phyloP scores from a whole-genome alignment of 2,113 vertebrate species.

The Aegypius monachus region DNA sequence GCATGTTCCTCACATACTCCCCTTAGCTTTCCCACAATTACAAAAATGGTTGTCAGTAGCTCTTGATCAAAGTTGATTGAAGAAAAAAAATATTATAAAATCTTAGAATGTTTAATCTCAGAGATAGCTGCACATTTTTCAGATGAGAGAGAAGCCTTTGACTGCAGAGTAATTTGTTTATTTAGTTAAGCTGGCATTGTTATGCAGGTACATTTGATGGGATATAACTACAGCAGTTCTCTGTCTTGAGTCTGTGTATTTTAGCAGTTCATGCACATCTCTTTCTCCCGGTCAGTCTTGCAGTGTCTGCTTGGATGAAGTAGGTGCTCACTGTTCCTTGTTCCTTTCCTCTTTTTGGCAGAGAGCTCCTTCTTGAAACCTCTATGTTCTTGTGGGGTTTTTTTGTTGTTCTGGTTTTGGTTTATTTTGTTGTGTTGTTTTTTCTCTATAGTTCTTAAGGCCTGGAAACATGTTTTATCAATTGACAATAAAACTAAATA shows the following conservation, averaged over 20 bases:
- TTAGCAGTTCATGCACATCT: not conserved
- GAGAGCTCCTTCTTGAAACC: not conserved
- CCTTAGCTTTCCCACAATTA: not conserved
- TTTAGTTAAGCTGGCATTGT: not conserved
- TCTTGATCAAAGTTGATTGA: not conserved
- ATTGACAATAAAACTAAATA: not conserved
- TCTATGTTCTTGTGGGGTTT: not conserved
- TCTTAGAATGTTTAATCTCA: not conserved
- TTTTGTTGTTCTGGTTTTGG: not conserved
- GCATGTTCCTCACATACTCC: not conserved
- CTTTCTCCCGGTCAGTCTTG: not conserved
- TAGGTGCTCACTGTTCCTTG: not conserved
- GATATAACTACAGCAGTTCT: not conserved
- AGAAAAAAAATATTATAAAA: not conserved
- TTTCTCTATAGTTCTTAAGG: not conserved
- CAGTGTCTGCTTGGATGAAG: not conserved
- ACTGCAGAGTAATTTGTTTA: not conserved
- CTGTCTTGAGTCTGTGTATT: not conserved
- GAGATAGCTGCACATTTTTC: not conserved
- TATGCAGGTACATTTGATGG: not conserved
- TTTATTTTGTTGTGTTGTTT: not conserved
- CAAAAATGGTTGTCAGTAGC: not conserved
- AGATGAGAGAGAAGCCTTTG: not conserved
- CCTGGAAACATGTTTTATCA: not conserved
- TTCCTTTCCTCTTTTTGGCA: not conserved